Conservation (phyloP, 2,888 invertebrate species). For the Disparrhopalites patrizii region DNA sequence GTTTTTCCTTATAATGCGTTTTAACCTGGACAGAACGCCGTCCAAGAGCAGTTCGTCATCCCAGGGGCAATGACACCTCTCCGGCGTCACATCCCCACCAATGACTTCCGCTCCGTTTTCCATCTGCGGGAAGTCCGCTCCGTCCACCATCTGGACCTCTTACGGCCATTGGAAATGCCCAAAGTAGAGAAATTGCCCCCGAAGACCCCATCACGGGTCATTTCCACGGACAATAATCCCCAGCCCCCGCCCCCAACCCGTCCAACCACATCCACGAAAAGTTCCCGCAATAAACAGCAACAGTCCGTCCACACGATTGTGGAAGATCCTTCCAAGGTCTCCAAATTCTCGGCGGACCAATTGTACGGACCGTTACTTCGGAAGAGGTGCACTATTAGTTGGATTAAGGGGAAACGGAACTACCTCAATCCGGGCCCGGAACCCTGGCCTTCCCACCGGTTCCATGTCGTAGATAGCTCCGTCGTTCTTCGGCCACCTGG, state of each 20-base stretch:
- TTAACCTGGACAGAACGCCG: background rate
- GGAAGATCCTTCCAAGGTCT: background rate
- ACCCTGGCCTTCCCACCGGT: conserved; percentile 16
- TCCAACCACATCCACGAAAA: background rate
- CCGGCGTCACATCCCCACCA: conserved; percentile 32
- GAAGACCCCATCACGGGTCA: background rate
- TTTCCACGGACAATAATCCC: background rate
- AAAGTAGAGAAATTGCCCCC: background rate
- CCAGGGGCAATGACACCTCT: conserved; percentile 43
- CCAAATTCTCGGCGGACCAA: background rate
- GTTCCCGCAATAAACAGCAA: background rate
- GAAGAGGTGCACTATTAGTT: conserved; percentile 13
- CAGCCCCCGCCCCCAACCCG: background rate
- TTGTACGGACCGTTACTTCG: conserved; percentile 1
- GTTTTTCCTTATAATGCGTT: background rate
- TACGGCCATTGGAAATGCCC: too few species aligned
- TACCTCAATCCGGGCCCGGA: background rate
- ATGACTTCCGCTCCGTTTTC: conserved; percentile 38
- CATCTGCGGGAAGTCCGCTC: conserved; percentile 40
- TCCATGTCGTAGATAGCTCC: conserved; percentile 6
- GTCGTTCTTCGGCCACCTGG: background rate
- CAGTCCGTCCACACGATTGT: background rate
- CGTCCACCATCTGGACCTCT: conserved; percentile 24
- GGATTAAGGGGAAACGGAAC: conserved; percentile 14
- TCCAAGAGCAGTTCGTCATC: conserved; percentile 15